Evolutionary conservation across 2,888 invertebrate species (phyloP), one percentile per base, ranked within the genome.

Genomic region (Mythimna loreyi): DNA sequence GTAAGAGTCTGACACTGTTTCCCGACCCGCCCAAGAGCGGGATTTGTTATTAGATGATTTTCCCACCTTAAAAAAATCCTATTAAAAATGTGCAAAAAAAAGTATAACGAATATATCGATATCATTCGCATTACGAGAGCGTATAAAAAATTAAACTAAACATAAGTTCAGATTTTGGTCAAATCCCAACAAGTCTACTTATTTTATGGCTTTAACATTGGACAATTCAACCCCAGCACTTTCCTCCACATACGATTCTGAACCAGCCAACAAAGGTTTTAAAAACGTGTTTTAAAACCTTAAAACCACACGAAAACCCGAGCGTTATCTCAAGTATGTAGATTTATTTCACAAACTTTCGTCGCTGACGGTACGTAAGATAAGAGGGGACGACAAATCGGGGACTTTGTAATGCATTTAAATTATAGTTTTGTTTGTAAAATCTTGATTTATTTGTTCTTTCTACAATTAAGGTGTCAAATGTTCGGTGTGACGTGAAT

Each of bases 281-380:
- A 56, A 59, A 57, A 56, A 56, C 68, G 53, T 75, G 67, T 67
- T 72, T 69, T 59, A 58, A 67, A 65, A 64, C 60, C 52, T 62
- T 66, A 55, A 65, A 75, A 76, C 68, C 62, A 62, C 62, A 67
- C 58, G 70, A 72, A 69, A 76, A 69, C 79, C 74, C 76, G 69
- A 66, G 63, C 60, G 72, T 80, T 80, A 83, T 83, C 81, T 78
- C 57, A 81, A 81, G 81, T 84, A 88, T 87, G 86, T 85, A 88
- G 85, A 88, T 89, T 89, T 89, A 86, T 89, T 88, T 86, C 81
- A 72, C 67, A 68, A 84, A 86, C 84, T 86, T 86, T 84, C 75
- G 72, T 63, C 66, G 75, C 83, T 82, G 84, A 83, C 81, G 75
- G 79, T 77, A 77, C 49, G 59, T 21, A 59, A 62, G 88, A 88